Base-by-base conservation (phyloP, 2,113 vertebrate genomes). In the Carassius auratus region DNA sequence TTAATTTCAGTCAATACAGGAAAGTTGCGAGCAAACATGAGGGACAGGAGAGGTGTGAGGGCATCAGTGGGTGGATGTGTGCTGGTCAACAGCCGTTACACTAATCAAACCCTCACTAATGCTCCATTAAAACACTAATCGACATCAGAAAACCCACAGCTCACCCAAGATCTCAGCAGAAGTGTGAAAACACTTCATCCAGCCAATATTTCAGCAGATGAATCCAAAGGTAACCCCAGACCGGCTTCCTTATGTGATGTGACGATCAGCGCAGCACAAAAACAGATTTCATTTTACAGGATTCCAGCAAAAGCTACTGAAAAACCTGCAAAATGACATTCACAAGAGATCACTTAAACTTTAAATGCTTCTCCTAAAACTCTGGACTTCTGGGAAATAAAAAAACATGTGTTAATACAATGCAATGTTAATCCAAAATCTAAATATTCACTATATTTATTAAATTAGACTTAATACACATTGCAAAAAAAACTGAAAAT, bases 31-130 rank as follows among this genome's bases (percentile, higher is more conserved):
- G 81, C 66, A 62, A n/a, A 38, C 38, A 73, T 12, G 21, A 73
- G 57, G 57, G 21, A n/a, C 10, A 9, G 3, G 84, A 86, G 83
- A 55, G 92, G 93, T 94, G 95, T 91, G 94, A 95, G 94, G 94
- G 94, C 94, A 94, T 93, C 92, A 88, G 91, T 92, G 92, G 92
- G 94, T 91, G 94, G 92, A 95, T 92, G 95, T 95, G 94, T 93
- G 93, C 93, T 94, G 94, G 93, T 93, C 94, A 91, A 91, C 91
- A 90, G 90, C 88, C 90, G 90, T 90, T 92, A 90, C 93, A 91
- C 74, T 90, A 85, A 84, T 79, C 80, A 66, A 80, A 87, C 86
- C 81, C 86, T 81, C 85, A 86, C 89, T 85, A 1, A 30, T 62
- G 61, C 26, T 55, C 75, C 13, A 75, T 48, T 75, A 38, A 57